Evolutionary conservation across 2,797 vertebrate species (phyloP), one percentile per base, ranked within the genome.

Genomic region (Craterocephalus amniculus): DNA sequence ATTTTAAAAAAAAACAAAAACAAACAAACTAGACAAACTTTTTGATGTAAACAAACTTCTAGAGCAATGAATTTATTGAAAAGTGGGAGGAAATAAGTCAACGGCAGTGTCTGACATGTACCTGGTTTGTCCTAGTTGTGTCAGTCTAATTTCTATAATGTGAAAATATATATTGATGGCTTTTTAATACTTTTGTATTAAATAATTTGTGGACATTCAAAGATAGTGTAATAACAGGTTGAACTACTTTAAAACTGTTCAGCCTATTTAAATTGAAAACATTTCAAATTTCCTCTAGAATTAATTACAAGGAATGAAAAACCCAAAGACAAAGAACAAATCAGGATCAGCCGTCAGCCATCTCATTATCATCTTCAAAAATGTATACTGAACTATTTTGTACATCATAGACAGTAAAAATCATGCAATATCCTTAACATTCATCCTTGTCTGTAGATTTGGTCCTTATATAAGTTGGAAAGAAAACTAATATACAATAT

Each of bases 361-460:
- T 18, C 16, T 16, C 8, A 48, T 48, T 48, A n/a, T 48, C n/a
- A 48, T 48, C 22, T 48, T 48, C 32, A 48, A 22, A n/a, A 2
- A n/a, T 45, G 8, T n/a, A 48, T 22, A 40, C 22, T 48, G 20
- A 22, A 5, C 45, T 8, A 31, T 27, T 55, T 31, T 56, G 38
- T 32, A 66, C n/a, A 65, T 22, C 26, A 32, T 24, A 32, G n/a
- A n/a, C n/a, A n/a, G n/a, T 66, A 22, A 66, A 43, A 66, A 22
- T 24, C 32, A 55, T 14, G 36, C 34, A 4, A 43, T 7, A 20
- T 43, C 20, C 40, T 20, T 20, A 13, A 18, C 16, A 43, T 43
- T 43, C 16, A 18, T 43, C 4, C 16, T 43, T 36, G 6, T 4
- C 2, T 38, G 36, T 20, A 43, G 40, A 43, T 20, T 43, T 43